These are phyloP conservation scores for Actenoides lindsayi DNA, from an alignment of 2,113 vertebrate genomes.

Conservation along the genomic window DNA sequence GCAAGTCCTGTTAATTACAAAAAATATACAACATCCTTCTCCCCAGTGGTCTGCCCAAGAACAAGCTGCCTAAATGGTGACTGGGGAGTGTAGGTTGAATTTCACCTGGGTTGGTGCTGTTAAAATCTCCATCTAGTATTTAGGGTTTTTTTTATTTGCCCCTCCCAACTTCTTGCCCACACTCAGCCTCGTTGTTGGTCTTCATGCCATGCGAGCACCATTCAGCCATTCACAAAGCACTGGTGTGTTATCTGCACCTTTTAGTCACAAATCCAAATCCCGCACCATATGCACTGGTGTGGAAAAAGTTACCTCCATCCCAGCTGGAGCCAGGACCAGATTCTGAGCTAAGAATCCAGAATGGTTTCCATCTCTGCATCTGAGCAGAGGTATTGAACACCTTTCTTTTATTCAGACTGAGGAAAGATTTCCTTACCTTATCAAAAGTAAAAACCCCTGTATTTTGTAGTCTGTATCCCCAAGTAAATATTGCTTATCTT, in stretches of 20 bases:
- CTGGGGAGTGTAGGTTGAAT: too few species aligned
- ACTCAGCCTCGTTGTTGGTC: background rate
- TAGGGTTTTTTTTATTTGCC: too few species aligned
- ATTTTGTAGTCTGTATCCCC: background rate
- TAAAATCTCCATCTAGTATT: too few species aligned
- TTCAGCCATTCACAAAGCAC: background rate
- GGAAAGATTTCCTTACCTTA: background rate
- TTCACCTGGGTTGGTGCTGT: too few species aligned
- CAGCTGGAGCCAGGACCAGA: background rate
- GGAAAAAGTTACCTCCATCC: background rate
- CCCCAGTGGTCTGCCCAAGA: too few species aligned
- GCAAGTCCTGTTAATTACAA: too few species aligned
- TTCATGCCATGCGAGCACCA: background rate
- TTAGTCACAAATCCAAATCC: background rate
- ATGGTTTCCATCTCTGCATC: background rate
- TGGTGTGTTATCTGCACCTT: background rate
- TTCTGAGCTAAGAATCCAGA: background rate
- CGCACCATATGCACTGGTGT: background rate
- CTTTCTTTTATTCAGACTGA: background rate
- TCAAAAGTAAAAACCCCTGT: background rate
- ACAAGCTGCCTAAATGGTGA: too few species aligned
- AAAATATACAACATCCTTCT: too few species aligned
- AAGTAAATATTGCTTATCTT: background rate
- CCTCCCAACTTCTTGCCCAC: background rate
- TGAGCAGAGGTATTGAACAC: background rate